A percentile compares a stretch with the other conserved stretches of the same genome.
These are phyloP conservation scores for Calidris pygmaea DNA, from an alignment of 2,113 vertebrate species.

Conservation along the genomic window DNA sequence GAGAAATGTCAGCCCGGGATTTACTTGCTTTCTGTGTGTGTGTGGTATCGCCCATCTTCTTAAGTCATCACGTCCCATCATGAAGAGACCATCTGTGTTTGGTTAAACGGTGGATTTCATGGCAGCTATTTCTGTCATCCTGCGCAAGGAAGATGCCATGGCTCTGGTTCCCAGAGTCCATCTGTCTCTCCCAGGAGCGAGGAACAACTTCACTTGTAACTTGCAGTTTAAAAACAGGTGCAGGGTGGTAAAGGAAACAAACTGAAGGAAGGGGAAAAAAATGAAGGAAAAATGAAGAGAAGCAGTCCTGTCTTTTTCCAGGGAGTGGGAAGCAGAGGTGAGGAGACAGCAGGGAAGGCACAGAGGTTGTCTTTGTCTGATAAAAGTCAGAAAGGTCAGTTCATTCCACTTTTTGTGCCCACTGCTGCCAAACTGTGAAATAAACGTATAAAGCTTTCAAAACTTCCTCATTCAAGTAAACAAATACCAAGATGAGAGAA, in stretches of 20 bases:
- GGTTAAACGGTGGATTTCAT: slow-evolving; percentile 33
- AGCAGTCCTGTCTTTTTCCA: not conserved
- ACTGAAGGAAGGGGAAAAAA: not conserved
- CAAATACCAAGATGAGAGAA: slow-evolving; percentile 10
- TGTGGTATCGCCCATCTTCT: slow-evolving; percentile 23
- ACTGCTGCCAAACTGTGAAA: slow-evolving; percentile 44
- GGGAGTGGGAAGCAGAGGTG: not conserved
- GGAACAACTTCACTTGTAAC: not conserved
- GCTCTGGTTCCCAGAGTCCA: not conserved
- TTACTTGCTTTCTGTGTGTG: not conserved
- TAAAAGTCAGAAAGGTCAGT: slow-evolving; percentile 32
- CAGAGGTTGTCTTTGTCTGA: slow-evolving; percentile 60
- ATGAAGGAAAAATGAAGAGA: not conserved
- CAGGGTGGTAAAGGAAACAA: slow-evolving; percentile 35
- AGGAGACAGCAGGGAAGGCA: not conserved
- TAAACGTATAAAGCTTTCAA: slow-evolving; percentile 28
- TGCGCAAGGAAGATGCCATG: slow-evolving; percentile 28
- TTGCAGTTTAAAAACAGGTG: slow-evolving; percentile 66
- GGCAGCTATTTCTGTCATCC: slow-evolving; percentile 58
- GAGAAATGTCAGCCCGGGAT: not conserved
- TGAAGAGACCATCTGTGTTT: slow-evolving; percentile 51
- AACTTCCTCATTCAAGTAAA: slow-evolving; percentile 41
- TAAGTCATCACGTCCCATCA: slow-evolving; percentile 22
- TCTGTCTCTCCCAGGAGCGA: slow-evolving; percentile 43
- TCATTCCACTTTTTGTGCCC: slow-evolving; percentile 36